Evolutionary conservation across 2,888 invertebrate genomes (phyloP).

Genomic region (Catotricha subobsoleta): DNA sequence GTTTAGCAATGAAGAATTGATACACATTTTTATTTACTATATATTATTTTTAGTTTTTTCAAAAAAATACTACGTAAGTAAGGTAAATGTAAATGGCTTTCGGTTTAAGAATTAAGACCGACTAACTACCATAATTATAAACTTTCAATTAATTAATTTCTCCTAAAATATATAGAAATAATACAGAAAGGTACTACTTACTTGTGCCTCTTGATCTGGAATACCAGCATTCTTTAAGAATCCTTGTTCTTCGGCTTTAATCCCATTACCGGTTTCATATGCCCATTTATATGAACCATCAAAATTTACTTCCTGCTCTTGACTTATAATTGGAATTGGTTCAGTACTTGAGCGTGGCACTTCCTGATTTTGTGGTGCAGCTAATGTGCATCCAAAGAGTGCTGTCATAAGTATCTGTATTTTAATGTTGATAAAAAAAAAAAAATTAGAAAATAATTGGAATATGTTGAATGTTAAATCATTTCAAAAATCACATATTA

Average conservation of each 20-base stretch:
- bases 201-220: constrained; percentile 35
- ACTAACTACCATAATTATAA: too few species aligned
- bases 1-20: too few species aligned
- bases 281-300: constrained; percentile 39
- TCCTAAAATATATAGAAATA: too few species aligned
- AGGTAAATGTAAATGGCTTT: too few species aligned
- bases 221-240: constrained; percentile 37
- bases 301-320: constrained; percentile 48
- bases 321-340: constrained; percentile 45
- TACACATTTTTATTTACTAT: too few species aligned
- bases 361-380: constrained; percentile 18
- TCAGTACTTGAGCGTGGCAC: constrained; percentile 29
- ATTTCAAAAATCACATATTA: too few species aligned
- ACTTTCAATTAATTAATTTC: too few species aligned
- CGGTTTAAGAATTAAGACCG: too few species aligned
- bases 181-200: too few species aligned
- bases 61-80: too few species aligned
- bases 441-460: not conserved
- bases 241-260: constrained; percentile 37
- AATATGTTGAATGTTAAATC: too few species aligned
- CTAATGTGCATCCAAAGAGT: constrained; percentile 14
- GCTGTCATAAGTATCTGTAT: constrained; percentile 13
- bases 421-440: not conserved
- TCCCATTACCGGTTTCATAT: constrained; percentile 41
- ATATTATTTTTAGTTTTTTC: too few species aligned